Evolutionary conservation across 2,888 invertebrate genomes (phyloP), one percentile per base, ranked within the genome.

Genomic region (Temnothorax ravouxi): DNA sequence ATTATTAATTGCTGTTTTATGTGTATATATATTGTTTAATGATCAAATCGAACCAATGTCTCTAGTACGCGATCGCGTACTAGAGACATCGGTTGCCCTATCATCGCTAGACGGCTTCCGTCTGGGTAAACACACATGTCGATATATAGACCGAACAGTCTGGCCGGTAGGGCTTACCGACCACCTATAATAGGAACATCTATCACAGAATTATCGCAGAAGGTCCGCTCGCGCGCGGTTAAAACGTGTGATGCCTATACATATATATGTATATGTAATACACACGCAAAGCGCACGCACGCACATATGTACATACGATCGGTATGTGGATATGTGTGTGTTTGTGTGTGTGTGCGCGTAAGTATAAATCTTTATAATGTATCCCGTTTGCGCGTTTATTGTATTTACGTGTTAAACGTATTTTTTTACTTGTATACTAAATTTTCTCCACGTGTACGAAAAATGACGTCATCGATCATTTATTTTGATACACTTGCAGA

Each of bases 51-150:
- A 61, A 83, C 56, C 54, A 29, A 29, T 29, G 29, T 29, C 29
- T 29, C 29, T 29, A 29, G 79, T 76, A 76, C 87, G 75, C 80
- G 29, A 84, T 66, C 75, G 75, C 77, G 71, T 84, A 47, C 82
- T 72, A 71, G 87, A 88, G 86, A 85, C 88, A 79, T 87, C 83
- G 87, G 86, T 89, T 88, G 90, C 86, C 90, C 92, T 93, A 93
- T 93, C 93, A 89, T 89, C 88, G 89, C 91, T 92, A 93, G 92
- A 93, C 92, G 91, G 91, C 91, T 94, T 93, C 93, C 93, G 94
- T 94, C 93, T 94, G 94, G 92, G 93, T 93, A 94, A 94, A 94
- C 94, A 94, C 94, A 94, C 94, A 94, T 90, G 88, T 87, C 87
- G 85, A 88, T 86, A 85, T 86, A 85, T 82, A 85, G 41, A 64